Base-by-base conservation (phyloP, 1,140 invertebrate genomes). In the Subanguina moxae region DNA sequence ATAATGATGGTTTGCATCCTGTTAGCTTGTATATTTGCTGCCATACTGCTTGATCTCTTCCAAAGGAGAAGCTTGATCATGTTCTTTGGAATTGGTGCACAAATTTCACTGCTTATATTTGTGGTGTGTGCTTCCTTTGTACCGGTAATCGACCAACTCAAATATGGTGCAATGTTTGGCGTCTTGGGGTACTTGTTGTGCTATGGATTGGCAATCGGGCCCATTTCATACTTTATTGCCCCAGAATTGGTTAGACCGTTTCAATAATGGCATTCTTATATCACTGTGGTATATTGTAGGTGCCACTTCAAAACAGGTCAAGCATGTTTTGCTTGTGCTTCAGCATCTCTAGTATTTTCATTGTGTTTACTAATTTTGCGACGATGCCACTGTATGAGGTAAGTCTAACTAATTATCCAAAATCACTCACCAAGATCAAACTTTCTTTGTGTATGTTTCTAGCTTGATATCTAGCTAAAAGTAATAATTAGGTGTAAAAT, bases 241-340 rank as follows among this genome's bases (percentile, higher is more conserved):
- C 64, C 78, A 7, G 78, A 80, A 64, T 52, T 80, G 5, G 78
- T 77, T 15, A 52, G 48, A 7, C 17, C 17, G 3, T 52, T 25
- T 52, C 23, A 19, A 21, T 25, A 5, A 25, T 7, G 8, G 15
- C 3, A 7, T 25, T 1, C 8, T 19, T 21, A 52, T 7, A 5
- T 7, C 8, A 52, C n/a, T 5, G 3, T 19, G 3, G n/a, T 52
- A 7, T 1, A 21, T 52, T 52, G 8, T 25, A 52, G 48, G 48
- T 52, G 48, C 78, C 78, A 25, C 48, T 77, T 8, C 52, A 69
- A 25, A 28, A 82, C 46, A 66, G 78, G 21, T 82, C 78, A 3
- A 77, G 58, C 9, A 78, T 79, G 66, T 82, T 83, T 66, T 79
- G 77, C 57, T 17, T 79, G 17, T 79, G 80, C 68, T 82, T 71